Conservation (phyloP, 2,888 invertebrate species). For the Pyrrhia umbra region DNA sequence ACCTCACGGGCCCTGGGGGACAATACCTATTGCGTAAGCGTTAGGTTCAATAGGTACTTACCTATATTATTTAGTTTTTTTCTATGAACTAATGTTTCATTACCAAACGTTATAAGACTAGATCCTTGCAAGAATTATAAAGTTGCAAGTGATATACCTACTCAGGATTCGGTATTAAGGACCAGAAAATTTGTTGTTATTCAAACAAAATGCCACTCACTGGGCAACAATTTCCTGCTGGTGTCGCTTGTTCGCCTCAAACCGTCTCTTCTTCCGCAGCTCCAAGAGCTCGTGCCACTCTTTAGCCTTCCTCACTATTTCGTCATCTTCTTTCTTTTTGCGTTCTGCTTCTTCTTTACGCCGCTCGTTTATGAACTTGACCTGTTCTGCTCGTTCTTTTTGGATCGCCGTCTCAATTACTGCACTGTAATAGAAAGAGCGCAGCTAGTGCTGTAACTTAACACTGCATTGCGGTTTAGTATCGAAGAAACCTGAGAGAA, state of each 20-base stretch:
- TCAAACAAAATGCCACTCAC: slow-evolving; percentile 66
- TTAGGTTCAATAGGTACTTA: too few species aligned
- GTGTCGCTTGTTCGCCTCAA: slow-evolving; percentile 78
- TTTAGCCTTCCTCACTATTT: slow-evolving; percentile 74
- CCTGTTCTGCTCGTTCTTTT: slow-evolving; percentile 82
- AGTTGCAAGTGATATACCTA: too few species aligned
- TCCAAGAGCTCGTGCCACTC: slow-evolving; percentile 79
- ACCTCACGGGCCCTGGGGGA: slow-evolving; percentile 76
- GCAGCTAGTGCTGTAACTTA: not conserved
- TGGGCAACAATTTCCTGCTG: slow-evolving; percentile 82
- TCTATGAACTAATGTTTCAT: too few species aligned
- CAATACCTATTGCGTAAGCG: not conserved
- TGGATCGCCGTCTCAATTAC: slow-evolving; percentile 84
- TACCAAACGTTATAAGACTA: too few species aligned
- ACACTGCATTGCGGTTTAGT: too few species aligned
- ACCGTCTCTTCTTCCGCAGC: slow-evolving; percentile 68
- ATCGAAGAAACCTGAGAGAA: too few species aligned
- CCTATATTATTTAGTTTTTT: too few species aligned
- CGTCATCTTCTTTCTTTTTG: slow-evolving; percentile 75
- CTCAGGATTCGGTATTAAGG: not conserved
- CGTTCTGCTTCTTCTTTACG: slow-evolving; percentile 72
- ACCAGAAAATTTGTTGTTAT: not conserved
- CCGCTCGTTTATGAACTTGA: slow-evolving; percentile 78
- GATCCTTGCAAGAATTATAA: too few species aligned
- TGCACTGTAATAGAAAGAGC: slow-evolving; percentile 70